Evolutionary conservation across 2,113 vertebrate species (phyloP), one percentile per base, ranked within the genome.

Genomic region (Leucopternis melanops): DNA sequence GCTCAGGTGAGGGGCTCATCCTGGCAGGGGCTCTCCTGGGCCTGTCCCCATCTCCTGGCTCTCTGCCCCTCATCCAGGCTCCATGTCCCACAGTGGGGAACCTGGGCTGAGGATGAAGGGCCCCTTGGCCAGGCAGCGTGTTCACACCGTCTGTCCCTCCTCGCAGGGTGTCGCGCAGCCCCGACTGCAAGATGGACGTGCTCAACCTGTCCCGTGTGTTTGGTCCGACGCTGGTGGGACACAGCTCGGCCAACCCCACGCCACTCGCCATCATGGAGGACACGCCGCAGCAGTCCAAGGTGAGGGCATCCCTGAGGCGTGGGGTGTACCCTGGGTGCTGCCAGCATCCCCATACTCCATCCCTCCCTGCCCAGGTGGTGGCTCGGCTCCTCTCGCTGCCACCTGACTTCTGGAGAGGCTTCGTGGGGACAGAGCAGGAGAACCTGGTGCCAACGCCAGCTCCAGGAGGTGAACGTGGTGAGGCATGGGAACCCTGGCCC

Each of bases 151-250:
- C n/a, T 2, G 1, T 50, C 3, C 8, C 6, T 2, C 21, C 40
- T 63, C 1, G 1, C 86, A 98, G 98, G 45, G 99, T 99, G 52
- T 98, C 98, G 2, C 77, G 7, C 47, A 99, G 98, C 62, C 98
- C 98, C 0, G 62, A 69, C 13, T 99, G 99, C 94, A 98, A 98
- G 95, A 99, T 99, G 99, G 98, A 99, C 14, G 82, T 94, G 81
- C 94, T 97, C 42, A 99, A 99, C 52, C 73, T 99, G 88, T 97
- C 98, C 21, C 96, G 99, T 1, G 98, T 99, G 36, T 99, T 99
- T 78, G 99, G 99, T 40, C 99, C 99, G 4, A 99, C 98, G 0
- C 95, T 99, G 8, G 98, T 99, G 17, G 99, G 99, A 54, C 98
- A 99, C 8, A 78, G 97, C 55, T 97, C 98, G 2, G 75, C 98